A percentile compares a stretch with the other conserved stretches of the same genome.
These are phyloP conservation scores for Deroplatys truncata DNA, from an alignment of 2,888 invertebrate species.

Conservation along the genomic window DNA sequence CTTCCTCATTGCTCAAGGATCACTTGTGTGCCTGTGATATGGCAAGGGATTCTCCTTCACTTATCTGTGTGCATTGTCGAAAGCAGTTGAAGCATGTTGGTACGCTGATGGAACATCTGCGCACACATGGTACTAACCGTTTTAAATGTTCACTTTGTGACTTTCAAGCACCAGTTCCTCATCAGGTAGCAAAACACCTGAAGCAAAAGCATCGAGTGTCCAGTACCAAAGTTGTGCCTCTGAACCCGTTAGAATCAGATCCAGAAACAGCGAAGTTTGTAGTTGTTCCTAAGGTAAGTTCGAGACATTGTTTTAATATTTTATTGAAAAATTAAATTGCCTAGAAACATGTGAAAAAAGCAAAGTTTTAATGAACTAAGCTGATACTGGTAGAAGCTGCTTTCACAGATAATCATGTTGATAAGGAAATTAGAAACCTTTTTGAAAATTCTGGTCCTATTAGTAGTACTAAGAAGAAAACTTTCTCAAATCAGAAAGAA, in stretches of 20 bases:
- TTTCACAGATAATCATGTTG: too few species aligned
- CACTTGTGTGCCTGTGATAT: constrained; percentile 41
- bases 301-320: neutral
- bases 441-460: too few species aligned
- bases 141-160: constrained; percentile 59
- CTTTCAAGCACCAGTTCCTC: constrained; percentile 39
- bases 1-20: constrained; percentile 41
- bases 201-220: constrained; percentile 47
- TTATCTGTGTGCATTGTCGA: constrained; percentile 51
- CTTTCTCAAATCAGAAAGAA: too few species aligned
- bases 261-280: constrained; percentile 49
- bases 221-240: neutral
- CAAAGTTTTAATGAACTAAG: too few species aligned
- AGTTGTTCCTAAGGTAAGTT: constrained; percentile 41
- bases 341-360: too few species aligned
- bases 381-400: too few species aligned
- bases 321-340: constrained; percentile 34
- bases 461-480: too few species aligned
- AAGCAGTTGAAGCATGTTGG: constrained; percentile 43
- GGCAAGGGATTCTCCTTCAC: constrained; percentile 37
- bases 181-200: constrained; percentile 49
- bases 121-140: constrained; percentile 54
- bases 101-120: constrained; percentile 50
- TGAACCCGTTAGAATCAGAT: constrained; percentile 47
- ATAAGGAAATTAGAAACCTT: too few species aligned